These are phyloP conservation scores for Dryocosmus kuriphilus DNA, from an alignment of 2,888 invertebrate species.

Conservation along the genomic window DNA sequence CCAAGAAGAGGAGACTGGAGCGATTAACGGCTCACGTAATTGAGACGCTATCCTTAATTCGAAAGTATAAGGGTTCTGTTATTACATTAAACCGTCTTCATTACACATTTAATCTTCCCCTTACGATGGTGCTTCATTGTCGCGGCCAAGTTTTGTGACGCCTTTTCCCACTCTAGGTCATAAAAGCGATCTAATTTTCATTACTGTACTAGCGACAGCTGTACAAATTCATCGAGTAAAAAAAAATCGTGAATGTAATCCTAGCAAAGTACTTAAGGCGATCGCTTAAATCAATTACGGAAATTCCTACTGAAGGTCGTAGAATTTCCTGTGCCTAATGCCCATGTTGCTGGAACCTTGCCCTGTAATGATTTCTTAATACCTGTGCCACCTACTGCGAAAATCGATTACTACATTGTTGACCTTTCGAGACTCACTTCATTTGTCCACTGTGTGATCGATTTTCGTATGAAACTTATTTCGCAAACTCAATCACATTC, in stretches of 20 bases:
- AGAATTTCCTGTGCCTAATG: neutral
- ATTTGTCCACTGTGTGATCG: neutral
- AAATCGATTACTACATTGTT: constrained; percentile 59
- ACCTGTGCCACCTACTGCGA: constrained; percentile 57
- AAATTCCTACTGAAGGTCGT: constrained; percentile 1
- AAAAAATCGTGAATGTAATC: neutral
- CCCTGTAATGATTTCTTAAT: constrained; percentile 55
- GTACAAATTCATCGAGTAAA: neutral
- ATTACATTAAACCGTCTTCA: constrained; percentile 8
- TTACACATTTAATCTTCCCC: constrained; percentile 5
- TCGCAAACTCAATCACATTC: neutral
- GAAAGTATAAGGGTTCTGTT: constrained; percentile 2
- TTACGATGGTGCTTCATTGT: neutral
- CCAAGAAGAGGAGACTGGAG: neutral
- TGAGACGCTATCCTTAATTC: neutral
- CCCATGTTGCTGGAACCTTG: constrained; percentile 43
- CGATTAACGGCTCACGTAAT: neutral
- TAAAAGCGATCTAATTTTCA: neutral
- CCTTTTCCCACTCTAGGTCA: constrained; percentile 1
- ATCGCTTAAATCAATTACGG: constrained; percentile 5
- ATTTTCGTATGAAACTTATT: constrained; percentile 16
- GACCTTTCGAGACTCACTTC: constrained; percentile 40
- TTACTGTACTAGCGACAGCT: neutral
- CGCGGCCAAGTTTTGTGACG: neutral
- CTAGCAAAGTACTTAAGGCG: neutral